phyloP scores from a whole-genome alignment of 2,888 invertebrate genomes.

The Tetragonula carbonaria region DNA sequence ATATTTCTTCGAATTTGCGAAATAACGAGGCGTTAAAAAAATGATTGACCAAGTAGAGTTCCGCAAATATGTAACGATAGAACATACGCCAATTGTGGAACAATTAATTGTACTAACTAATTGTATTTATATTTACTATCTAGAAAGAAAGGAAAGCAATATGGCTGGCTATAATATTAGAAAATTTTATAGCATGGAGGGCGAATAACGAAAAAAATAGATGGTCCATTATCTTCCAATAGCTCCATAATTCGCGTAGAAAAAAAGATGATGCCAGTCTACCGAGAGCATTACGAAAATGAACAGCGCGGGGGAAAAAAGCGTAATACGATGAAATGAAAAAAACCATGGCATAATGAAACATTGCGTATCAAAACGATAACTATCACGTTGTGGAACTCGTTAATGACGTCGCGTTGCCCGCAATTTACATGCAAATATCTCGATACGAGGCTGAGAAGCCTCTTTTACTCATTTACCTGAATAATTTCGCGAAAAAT shows the following conservation, averaged over 20 bases:
- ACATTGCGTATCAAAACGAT: constrained; percentile 45
- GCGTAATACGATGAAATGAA: constrained; percentile 18
- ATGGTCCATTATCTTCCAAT: background rate
- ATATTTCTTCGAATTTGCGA: background rate
- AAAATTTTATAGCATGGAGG: background rate
- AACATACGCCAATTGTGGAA: background rate
- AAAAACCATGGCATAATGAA: constrained; percentile 22
- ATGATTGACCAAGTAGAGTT: background rate
- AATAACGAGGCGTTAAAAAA: background rate
- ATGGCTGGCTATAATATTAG: background rate
- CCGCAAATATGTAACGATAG: background rate
- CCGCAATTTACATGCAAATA: constrained; percentile 57
- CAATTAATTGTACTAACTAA: background rate
- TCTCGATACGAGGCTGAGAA: constrained; percentile 32
- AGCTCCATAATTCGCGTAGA: constrained; percentile 5
- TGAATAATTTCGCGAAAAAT: constrained; percentile 25
- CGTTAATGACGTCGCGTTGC: constrained; percentile 45
- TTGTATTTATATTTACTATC: no score
- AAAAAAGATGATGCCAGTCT: background rate
- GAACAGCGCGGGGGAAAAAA: constrained; percentile 18
- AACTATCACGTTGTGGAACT: constrained; percentile 35
- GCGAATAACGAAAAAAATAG: background rate
- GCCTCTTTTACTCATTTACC: constrained; percentile 29
- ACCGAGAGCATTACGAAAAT: constrained; percentile 14
- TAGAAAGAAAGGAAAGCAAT: background rate